phyloP scores from a whole-genome alignment of 1,140 invertebrate genomes.

The Luehdorfia chinensis region DNA sequence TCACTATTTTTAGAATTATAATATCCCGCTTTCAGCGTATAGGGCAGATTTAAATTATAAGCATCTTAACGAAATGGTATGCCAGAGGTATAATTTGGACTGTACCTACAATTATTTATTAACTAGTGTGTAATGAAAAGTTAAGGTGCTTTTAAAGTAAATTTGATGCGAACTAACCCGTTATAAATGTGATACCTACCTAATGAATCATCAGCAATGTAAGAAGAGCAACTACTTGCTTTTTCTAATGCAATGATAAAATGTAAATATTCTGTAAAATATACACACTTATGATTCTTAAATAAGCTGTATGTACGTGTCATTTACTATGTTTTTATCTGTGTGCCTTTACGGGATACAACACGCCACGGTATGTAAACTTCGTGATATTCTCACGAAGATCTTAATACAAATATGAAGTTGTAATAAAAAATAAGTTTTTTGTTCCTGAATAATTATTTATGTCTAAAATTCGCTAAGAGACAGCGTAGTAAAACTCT shows the following conservation, averaged over 20 bases:
- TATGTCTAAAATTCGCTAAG: too few species aligned
- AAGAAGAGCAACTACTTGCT: conserved; percentile 19
- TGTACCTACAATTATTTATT: conserved; percentile 9
- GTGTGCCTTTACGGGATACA: conserved; percentile 47
- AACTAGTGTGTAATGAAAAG: conserved; percentile 18
- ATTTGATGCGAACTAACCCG: conserved; percentile 26
- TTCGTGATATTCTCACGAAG: too few species aligned
- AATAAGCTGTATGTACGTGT: conserved; percentile 53
- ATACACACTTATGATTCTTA: conserved; percentile 41
- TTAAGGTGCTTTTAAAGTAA: conserved; percentile 33
- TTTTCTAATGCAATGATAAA: conserved; percentile 24
- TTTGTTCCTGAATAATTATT: too few species aligned
- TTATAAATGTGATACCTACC: conserved; percentile 37
- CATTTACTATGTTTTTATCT: conserved; percentile 34
- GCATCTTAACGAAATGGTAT: conserved; percentile 15
- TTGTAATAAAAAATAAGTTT: too few species aligned
- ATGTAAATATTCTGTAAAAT: conserved; percentile 67
- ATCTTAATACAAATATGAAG: too few species aligned
- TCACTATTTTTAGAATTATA: conserved; percentile 18
- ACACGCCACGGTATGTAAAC: conserved; percentile 8
- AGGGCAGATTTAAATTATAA: conserved; percentile 13
- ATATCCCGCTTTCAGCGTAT: conserved; percentile 7
- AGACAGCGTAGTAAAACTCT: too few species aligned
- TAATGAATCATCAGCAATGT: conserved; percentile 21
- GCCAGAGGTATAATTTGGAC: too few species aligned